Conservation (phyloP, 2,888 invertebrate species). For the Kryphioiulus occultus region DNA sequence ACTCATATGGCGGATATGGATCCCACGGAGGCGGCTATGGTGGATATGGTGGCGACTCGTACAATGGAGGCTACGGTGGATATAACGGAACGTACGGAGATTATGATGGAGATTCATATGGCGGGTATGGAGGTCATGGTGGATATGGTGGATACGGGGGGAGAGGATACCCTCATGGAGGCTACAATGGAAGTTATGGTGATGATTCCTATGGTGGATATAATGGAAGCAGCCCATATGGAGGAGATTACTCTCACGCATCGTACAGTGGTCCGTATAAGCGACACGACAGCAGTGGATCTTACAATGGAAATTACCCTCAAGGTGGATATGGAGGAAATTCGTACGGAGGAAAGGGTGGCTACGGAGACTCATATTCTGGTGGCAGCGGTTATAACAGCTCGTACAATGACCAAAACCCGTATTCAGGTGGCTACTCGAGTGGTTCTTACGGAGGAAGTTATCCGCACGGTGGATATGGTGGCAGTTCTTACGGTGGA, state of each 20-base stretch:
- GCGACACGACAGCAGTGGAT: background rate
- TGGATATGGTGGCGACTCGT: background rate
- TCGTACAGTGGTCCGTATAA: background rate
- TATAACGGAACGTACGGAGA: background rate
- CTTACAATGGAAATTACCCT: too few relatives aligned
- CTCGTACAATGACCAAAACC: background rate
- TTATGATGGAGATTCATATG: background rate
- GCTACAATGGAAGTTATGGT: background rate
- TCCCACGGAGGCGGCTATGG: background rate
- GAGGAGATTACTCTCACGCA: background rate
- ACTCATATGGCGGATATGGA: background rate
- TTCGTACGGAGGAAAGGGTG: background rate
- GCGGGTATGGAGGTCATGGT: background rate
- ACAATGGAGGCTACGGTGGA: background rate
- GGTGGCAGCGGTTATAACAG: background rate
- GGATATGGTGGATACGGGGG: background rate
- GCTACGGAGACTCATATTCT: background rate
- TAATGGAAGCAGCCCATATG: background rate
- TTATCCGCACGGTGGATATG: background rate
- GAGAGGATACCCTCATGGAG: slow-evolving; percentile 13
- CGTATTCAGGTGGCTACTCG: background rate
- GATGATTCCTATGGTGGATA: background rate
- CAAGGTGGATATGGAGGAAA: background rate
- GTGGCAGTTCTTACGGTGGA: background rate
- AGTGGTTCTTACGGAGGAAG: background rate